Evolutionary conservation across 2,113 vertebrate genomes (phyloP).

Genomic region (Datnioides undecimradiatus): DNA sequence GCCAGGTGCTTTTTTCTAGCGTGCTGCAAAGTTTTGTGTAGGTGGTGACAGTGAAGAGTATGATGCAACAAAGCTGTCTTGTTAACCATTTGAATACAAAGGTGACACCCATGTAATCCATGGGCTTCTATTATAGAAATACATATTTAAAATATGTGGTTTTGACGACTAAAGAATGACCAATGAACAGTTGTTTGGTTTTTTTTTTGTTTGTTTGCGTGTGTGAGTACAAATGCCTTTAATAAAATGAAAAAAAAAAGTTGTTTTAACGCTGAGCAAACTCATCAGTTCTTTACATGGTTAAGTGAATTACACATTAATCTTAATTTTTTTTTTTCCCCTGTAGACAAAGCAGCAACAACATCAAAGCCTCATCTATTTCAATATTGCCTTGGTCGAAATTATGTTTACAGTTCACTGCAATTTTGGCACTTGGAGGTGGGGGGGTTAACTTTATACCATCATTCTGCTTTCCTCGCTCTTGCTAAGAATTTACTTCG

Average conservation of each 20-base stretch:
- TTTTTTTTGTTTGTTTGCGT: not conserved
- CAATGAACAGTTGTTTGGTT: not conserved
- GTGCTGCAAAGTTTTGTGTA: no score
- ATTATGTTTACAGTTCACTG: not conserved
- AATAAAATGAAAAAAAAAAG: not conserved
- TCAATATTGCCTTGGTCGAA: slow-evolving; percentile 18
- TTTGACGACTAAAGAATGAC: not conserved
- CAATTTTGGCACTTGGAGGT: not conserved
- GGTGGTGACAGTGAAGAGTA: not conserved
- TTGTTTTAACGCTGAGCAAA: not conserved
- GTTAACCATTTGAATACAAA: not conserved
- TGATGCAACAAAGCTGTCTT: not conserved
- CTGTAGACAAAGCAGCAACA: slow-evolving; percentile 17
- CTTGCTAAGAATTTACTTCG: not conserved
- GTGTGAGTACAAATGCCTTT: not conserved
- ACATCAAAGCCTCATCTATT: slow-evolving; percentile 41
- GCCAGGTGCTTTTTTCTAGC: not conserved
- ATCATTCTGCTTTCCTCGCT: not conserved
- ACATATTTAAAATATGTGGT: not conserved
- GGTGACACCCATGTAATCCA: not conserved
- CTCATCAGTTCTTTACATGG: not conserved
- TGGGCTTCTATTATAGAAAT: not conserved
- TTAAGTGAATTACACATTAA: slow-evolving; percentile 8
- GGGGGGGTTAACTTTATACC: not conserved
- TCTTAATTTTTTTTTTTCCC: slow-evolving; percentile 8